Percentiles rank a stretch among this genome's conserved stretches.
Evolutionary conservation across 2,888 invertebrate genomes (phyloP).

Genomic region (Elysia crispata): DNA sequence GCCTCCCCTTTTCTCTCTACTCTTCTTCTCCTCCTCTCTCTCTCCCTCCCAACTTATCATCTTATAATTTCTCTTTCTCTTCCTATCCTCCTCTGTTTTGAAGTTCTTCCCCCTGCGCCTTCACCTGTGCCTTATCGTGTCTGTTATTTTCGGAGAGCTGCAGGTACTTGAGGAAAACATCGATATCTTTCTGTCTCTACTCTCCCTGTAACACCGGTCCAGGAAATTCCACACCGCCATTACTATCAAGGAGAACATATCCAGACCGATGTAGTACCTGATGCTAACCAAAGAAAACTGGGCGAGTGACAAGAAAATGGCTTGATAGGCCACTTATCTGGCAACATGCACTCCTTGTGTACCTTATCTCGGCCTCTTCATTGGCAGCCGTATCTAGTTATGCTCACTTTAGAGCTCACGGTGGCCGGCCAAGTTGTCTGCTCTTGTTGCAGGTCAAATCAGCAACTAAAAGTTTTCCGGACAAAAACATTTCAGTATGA

Average conservation of each 20-base stretch:
- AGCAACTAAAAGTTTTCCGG: no score
- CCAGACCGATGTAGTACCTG: slow-evolving; percentile 13
- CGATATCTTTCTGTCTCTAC: no score
- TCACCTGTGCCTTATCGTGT: not conserved
- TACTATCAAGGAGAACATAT: not conserved
- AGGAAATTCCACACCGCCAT: not conserved
- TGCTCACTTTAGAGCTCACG: slow-evolving; percentile 1
- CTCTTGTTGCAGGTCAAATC: not conserved
- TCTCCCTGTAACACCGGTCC: not conserved
- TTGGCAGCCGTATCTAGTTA: slow-evolving; percentile 10
- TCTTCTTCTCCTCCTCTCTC: not conserved
- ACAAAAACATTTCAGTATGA: no score
- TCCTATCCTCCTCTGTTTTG: not conserved
- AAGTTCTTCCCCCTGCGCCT: not conserved
- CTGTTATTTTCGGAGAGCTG: no score
- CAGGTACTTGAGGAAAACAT: no score
- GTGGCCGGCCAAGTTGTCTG: not conserved
- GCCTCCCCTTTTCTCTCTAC: no score
- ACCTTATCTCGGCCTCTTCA: slow-evolving; percentile 18
- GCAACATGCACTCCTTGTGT: slow-evolving; percentile 16
- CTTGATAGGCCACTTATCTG: slow-evolving; percentile 28
- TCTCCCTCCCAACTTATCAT: not conserved
- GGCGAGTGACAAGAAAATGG: slow-evolving; percentile 21
- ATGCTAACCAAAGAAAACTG: slow-evolving; percentile 26
- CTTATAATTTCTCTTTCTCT: not conserved